Evolutionary conservation across 2,113 vertebrate genomes (phyloP), one percentile per base, ranked within the genome.

Genomic region (Paralichthys olivaceus): DNA sequence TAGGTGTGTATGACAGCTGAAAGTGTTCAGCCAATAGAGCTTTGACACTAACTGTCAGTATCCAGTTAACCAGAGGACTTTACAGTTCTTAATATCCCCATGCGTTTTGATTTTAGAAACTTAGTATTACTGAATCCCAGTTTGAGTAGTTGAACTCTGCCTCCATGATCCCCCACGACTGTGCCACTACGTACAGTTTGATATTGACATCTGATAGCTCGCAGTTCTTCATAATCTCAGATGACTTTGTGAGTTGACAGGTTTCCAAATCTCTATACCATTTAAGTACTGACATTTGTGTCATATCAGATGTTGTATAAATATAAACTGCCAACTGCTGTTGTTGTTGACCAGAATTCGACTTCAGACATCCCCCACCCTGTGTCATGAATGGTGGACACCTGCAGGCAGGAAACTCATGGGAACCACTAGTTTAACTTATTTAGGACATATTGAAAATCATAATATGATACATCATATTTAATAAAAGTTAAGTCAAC

Each of bases 281-380:
- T 60, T 57, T 29, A 54, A 71, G 25, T 26, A 26, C 51, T 49
- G 53, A 4, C 43, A 37, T 78, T 37, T 74, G n/a, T 62, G 7
- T 71, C 67, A 56, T 70, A n/a, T 71, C 40, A 75, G 49, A 67
- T 78, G 69, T 56, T 71, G 29, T 65, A 15, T 76, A 54, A 51
- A 57, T 79, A 61, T 76, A 80, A 80, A 62, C 54, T 60, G 5
- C 43, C 40, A 43, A 57, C 72, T 75, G 72, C 19, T 45, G 43
- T 45, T 45, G 3, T 11, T 49, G 40, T 62, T 23, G 9, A 32
- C 62, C 56, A 77, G 23, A 29, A 43, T 51, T 47, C 3, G 23
- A 72, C 37, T 13, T 19, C 4, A 45, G 43, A 17, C 58, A 59
- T 80, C 5, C 54, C 45, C 59, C 4, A 5, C n/a, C 1, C 13